Evolutionary conservation across 2,797 vertebrate species (phyloP).

Genomic region (Cossypha niveicapilla): DNA sequence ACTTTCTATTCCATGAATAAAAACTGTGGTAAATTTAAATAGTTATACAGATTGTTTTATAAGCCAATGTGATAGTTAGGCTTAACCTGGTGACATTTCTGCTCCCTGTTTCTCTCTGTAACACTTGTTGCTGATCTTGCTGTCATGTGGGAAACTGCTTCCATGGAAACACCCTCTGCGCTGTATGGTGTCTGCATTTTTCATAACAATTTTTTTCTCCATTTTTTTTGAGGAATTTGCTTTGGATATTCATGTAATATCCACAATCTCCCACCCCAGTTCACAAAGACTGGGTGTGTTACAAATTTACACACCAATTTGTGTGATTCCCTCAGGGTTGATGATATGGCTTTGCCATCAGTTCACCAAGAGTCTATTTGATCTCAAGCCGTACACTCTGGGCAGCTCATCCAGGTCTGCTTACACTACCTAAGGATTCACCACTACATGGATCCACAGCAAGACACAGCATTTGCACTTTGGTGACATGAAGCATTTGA

Average conservation of each 20-base stretch:
- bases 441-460: background rate
- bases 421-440: background rate
- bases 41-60: background rate
- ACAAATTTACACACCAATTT: background rate
- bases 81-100: background rate
- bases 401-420: background rate
- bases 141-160: background rate
- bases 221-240: background rate
- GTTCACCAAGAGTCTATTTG: background rate
- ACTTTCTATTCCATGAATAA: background rate
- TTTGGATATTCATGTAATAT: background rate
- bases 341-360: background rate
- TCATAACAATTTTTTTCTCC: background rate
- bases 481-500: background rate
- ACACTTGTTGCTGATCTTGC: background rate
- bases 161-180: background rate
- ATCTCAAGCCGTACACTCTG: background rate
- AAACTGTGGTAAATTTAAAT: background rate
- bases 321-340: background rate
- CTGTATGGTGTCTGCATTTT: background rate
- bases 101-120: background rate
- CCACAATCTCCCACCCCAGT: background rate
- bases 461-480: background rate
- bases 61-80: background rate
- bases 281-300: background rate